Conservation (phyloP, 1,140 invertebrate genomes). For the Wiebesia pumilae region DNA sequence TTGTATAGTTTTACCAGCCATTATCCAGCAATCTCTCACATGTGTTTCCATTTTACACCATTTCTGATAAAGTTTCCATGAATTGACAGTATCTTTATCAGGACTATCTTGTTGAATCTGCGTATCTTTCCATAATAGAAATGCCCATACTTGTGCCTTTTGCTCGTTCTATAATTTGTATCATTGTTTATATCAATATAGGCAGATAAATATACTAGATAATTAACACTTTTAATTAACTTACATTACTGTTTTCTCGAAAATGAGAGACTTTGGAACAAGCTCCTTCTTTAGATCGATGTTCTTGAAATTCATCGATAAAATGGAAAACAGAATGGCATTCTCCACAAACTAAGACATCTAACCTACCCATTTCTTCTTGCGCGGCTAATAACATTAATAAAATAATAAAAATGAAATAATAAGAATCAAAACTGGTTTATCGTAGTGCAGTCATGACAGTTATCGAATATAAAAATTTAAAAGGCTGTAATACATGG, state of each 20-base stretch:
- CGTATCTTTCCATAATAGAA: constrained; percentile 86
- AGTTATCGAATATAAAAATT: too few relatives aligned
- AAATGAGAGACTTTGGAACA: constrained; percentile 70
- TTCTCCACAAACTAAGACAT: constrained; percentile 86
- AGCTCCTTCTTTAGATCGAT: constrained; percentile 72
- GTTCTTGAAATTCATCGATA: constrained; percentile 84
- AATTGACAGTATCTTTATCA: constrained; percentile 76
- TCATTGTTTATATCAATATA: constrained; percentile 15
- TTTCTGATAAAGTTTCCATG: constrained; percentile 87
- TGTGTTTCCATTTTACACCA: constrained; percentile 86
- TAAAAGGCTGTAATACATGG: too few relatives aligned
- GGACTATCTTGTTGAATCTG: constrained; percentile 77
- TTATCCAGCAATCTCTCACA: constrained; percentile 84
- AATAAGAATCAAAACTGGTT: neutral
- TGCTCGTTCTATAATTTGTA: constrained; percentile 78
- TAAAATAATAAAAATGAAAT: neutral
- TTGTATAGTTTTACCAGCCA: constrained; percentile 85
- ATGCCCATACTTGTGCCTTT: constrained; percentile 89
- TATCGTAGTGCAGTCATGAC: too few relatives aligned
- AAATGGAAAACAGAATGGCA: constrained; percentile 87
- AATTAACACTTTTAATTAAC: constrained; percentile 50
- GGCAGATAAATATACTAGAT: neutral
- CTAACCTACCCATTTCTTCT: constrained; percentile 83
- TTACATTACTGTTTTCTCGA: constrained; percentile 70
- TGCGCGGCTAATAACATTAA: constrained; percentile 76